Base-by-base conservation (phyloP, 2,797 vertebrate species). In the Mormyrops attenuatus region DNA sequence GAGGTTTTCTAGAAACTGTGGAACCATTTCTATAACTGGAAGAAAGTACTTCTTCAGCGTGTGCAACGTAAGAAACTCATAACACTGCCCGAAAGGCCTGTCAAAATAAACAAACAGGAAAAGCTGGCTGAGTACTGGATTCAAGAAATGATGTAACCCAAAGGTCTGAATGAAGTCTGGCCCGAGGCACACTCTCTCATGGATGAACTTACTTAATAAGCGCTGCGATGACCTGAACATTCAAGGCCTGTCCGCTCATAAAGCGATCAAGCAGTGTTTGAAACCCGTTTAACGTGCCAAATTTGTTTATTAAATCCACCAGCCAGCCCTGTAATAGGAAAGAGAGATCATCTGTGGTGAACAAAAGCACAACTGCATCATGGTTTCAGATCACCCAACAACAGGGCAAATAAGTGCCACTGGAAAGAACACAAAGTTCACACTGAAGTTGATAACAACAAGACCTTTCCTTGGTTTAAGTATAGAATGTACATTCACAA, bases 221-320 rank as follows among this genome's bases (percentile, higher is more conserved):
- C 94, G 99, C 99, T 96, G 98, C 98, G 93, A 99, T 99, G 96
- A 99, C 99, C 95, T 99, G 98, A 96, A 99, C 99, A 94, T 99
- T 99, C 96, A 99, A 96, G 94, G 98, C 98, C 95, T 99, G 98
- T 94, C 98, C 97, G 93, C 96, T 99, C 97, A 99, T 97, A 95
- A 99, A 99, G 94, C 98, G 98, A 97, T 99, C 98, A 90, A 99
- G 98, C 94, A 99, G 96, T 95, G 97, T 98, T 96, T 99, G 99
- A 97, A 99, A 99, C 96, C 99, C 99, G 95, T 98, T 99, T 97
- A 99, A 97, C 88, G 97, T 97, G 96, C 99, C 99, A 95, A 99
- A 99, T 94, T 99, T 99, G 96, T 99, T 99, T 96, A 99, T 98
- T 93, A 99, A 98, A 96, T 99, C 99, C 95, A 99, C 99, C 94